Evolutionary conservation across 2,888 invertebrate genomes (phyloP).

Genomic region (Tortricodes alternella): DNA sequence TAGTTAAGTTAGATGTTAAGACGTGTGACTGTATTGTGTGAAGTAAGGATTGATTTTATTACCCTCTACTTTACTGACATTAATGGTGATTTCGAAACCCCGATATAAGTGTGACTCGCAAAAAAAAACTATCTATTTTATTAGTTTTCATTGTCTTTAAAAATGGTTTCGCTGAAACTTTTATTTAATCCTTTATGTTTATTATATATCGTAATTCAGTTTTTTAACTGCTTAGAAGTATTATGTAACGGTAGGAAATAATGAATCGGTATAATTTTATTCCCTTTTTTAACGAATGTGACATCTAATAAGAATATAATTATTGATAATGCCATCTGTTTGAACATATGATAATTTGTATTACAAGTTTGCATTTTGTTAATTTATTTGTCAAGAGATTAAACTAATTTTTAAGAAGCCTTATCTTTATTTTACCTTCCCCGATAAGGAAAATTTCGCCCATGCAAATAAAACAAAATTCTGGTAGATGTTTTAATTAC

Average conservation of each 20-base stretch:
- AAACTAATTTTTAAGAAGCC: conserved; percentile 74
- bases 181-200: conserved; percentile 58
- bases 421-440: conserved; percentile 39
- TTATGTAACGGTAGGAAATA: conserved; percentile 48
- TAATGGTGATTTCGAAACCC: conserved; percentile 63
- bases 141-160: conserved; percentile 35
- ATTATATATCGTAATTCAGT: conserved; percentile 52
- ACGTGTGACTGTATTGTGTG: conserved; percentile 70
- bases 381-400: conserved; percentile 81
- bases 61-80: conserved; percentile 51
- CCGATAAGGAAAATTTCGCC: not conserved
- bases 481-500: conserved; percentile 43
- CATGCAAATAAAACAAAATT: conserved; percentile 31
- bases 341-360: conserved; percentile 53
- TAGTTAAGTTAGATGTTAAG: conserved; percentile 67
- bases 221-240: conserved; percentile 57
- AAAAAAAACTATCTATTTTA: conserved; percentile 14
- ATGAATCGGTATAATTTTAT: conserved; percentile 60
- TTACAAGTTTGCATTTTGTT: conserved; percentile 69
- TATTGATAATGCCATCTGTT: conserved; percentile 71
- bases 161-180: conserved; percentile 41
- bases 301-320: conserved; percentile 58
- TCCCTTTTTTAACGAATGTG: conserved; percentile 56
- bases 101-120: conserved; percentile 39
- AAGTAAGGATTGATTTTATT: conserved; percentile 51